Conservation (phyloP, 2,113 vertebrate species). For the Polyodon spathula region DNA sequence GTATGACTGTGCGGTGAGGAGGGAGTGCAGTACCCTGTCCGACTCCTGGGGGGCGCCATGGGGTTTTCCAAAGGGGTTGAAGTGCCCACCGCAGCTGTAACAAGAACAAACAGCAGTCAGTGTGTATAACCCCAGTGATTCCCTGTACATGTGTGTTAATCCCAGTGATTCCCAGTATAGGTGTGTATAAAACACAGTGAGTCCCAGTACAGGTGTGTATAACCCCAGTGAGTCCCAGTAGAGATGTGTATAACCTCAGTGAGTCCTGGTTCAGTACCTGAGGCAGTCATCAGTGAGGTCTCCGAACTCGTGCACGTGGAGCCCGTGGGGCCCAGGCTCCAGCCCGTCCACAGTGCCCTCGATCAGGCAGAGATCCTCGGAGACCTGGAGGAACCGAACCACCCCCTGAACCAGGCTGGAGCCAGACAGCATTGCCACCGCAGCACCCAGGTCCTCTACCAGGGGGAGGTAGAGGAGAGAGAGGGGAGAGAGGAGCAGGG, state of each 20-base stretch:
- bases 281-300: constrained; percentile 64
- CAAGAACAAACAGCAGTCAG: not conserved
- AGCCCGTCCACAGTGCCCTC: constrained; percentile 78
- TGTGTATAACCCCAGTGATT: too few species aligned
- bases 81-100: constrained; percentile 79
- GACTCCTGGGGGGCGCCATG: constrained; percentile 69
- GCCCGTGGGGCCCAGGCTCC: constrained; percentile 65
- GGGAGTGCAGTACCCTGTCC: constrained; percentile 60
- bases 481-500: too few species aligned
- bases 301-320: constrained; percentile 74
- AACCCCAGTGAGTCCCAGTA: too few species aligned
- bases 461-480: too few species aligned
- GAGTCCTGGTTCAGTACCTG: constrained; percentile 48
- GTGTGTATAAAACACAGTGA: too few species aligned
- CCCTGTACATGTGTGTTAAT: too few species aligned
- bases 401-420: constrained; percentile 55
- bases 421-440: constrained; percentile 70
- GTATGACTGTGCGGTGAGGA: not conserved
- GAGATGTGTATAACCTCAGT: not conserved
- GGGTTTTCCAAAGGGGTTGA: constrained; percentile 62
- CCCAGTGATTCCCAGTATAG: too few species aligned
- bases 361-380: constrained; percentile 59
- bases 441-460: constrained; percentile 57
- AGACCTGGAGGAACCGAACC: constrained; percentile 76
- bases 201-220: too few species aligned